Evolutionary conservation across 2,888 invertebrate species (phyloP).

Genomic region (Nasonia oneida): DNA sequence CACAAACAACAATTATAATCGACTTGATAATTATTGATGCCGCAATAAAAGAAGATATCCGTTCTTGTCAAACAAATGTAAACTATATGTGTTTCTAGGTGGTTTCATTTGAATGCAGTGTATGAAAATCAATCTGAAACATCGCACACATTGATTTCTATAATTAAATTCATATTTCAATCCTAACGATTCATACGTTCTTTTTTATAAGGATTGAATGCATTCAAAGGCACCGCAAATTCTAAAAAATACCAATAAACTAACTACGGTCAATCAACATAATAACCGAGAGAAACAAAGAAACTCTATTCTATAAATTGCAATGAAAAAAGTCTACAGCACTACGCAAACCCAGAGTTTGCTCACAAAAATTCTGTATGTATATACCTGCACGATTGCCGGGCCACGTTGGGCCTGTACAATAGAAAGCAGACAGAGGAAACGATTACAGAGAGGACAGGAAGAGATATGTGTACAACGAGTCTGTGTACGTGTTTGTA

Average conservation of each 20-base stretch:
- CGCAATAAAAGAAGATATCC: not conserved
- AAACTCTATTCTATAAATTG: not conserved
- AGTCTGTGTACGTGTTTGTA: not conserved
- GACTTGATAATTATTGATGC: too few species aligned
- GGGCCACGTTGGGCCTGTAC: constrained; percentile 69
- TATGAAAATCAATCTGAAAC: not conserved
- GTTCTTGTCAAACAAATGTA: not conserved
- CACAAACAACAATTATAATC: too few species aligned
- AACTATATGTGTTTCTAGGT: not conserved
- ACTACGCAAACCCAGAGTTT: constrained; percentile 55
- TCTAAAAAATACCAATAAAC: not conserved
- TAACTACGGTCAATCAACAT: not conserved
- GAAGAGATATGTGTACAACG: not conserved
- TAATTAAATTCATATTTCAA: not conserved
- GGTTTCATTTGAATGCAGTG: not conserved
- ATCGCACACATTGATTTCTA: not conserved
- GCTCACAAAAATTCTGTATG: constrained; percentile 49
- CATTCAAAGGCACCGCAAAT: not conserved
- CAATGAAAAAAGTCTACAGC: constrained; percentile 2
- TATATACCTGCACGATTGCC: constrained; percentile 67
- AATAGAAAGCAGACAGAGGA: constrained; percentile 67
- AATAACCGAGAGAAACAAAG: not conserved
- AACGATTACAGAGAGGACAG: constrained; percentile 23
- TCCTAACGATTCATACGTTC: constrained; percentile 7
- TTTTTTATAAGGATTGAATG: not conserved